phyloP scores from a whole-genome alignment of 2,113 vertebrate genomes.

The Pluvianellus socialis region DNA sequence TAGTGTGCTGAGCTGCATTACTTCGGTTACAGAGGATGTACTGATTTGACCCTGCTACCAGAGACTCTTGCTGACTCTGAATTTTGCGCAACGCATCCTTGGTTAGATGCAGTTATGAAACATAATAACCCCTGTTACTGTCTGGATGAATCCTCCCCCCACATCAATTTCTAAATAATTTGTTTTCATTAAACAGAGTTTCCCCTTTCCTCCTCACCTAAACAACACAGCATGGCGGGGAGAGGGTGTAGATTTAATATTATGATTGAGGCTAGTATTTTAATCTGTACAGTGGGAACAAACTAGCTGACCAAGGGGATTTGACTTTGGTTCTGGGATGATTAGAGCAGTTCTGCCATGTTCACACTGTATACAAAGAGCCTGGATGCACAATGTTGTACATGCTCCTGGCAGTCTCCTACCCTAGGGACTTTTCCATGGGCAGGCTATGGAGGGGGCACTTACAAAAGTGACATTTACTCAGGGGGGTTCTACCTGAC shows the following conservation, averaged over 20 bases:
- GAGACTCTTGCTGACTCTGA: slow-evolving; percentile 15
- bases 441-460: not conserved
- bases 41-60: not conserved
- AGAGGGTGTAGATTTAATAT: not conserved
- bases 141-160: not conserved
- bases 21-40: not conserved
- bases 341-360: not conserved
- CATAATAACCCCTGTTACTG: not conserved
- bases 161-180: not conserved
- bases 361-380: not conserved
- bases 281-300: not conserved
- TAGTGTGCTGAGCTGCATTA: not conserved
- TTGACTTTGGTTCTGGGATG: accelerated
- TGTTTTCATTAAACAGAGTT: not conserved
- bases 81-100: not conserved
- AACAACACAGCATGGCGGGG: not conserved
- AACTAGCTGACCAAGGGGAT: not conserved
- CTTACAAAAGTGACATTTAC: not conserved
- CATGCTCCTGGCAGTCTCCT: not conserved
- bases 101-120: slow-evolving; percentile 28
- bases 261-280: not conserved
- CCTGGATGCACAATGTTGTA: not conserved
- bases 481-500: not conserved
- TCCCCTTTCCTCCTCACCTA: not conserved
- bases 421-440: not conserved